A percentile compares a stretch with the other conserved stretches of the same genome.
phyloP scores from a whole-genome alignment of 2,888 invertebrate genomes.

The Leucoma salicis region DNA sequence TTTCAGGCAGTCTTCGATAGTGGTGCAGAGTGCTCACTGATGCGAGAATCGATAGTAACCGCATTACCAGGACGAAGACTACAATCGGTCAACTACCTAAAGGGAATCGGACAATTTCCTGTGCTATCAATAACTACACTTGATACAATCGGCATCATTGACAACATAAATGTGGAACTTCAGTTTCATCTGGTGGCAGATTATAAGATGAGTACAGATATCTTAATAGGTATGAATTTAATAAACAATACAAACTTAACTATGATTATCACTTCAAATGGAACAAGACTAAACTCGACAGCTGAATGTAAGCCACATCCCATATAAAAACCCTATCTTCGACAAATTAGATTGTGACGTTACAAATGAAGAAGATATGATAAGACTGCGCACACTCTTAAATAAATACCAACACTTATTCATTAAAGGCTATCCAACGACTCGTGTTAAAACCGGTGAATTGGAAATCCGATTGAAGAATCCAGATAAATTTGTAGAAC shows the following conservation, averaged over 20 bases:
- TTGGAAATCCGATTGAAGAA: too few relatives aligned
- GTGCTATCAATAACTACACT: too few relatives aligned
- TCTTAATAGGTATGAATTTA: slow-evolving; percentile 24
- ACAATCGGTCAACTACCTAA: slow-evolving; percentile 19
- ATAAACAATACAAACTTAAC: slow-evolving; percentile 21
- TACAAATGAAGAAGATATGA: slow-evolving; percentile 2
- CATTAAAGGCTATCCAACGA: too few relatives aligned
- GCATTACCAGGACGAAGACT: slow-evolving; percentile 27
- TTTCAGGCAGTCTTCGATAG: slow-evolving; percentile 8
- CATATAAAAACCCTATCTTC: too few relatives aligned
- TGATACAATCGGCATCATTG: too few relatives aligned
- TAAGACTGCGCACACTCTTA: slow-evolving; percentile 7
- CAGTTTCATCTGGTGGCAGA: slow-evolving; percentile 29
- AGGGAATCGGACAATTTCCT: too few relatives aligned
- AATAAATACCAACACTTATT: slow-evolving; percentile 17
- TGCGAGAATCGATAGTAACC: slow-evolving; percentile 11
- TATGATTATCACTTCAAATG: slow-evolving; percentile 15
- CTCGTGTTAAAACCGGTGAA: too few relatives aligned
- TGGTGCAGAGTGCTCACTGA: not conserved
- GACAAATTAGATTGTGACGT: slow-evolving; percentile 3
- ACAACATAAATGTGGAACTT: slow-evolving; percentile 21
- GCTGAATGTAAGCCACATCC: slow-evolving; percentile 15
- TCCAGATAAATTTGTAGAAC: too few relatives aligned
- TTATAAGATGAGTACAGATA: slow-evolving; percentile 15
- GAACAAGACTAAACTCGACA: slow-evolving; percentile 18